Conservation (phyloP, 1,140 invertebrate genomes). For the Patella vulgata region DNA sequence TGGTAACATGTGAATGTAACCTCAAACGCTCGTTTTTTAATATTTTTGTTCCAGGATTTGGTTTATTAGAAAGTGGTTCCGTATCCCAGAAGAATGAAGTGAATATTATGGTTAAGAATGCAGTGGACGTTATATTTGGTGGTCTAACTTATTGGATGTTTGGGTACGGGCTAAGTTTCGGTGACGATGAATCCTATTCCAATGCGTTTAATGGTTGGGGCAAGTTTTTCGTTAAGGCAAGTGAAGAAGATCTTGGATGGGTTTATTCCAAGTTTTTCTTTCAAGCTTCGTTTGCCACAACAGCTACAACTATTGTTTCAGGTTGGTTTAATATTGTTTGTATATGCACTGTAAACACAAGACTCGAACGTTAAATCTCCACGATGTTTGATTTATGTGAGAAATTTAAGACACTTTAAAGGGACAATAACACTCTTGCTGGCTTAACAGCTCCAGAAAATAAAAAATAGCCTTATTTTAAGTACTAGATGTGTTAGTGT, state of each 20-base stretch:
- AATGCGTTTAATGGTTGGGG: constrained; percentile 55
- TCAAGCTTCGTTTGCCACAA: constrained; percentile 57
- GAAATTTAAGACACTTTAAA: too few relatives aligned
- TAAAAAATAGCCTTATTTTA: too few relatives aligned
- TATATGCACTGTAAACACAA: too few relatives aligned
- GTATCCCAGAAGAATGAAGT: constrained; percentile 64
- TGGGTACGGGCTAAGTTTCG: constrained; percentile 61
- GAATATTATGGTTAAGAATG: constrained; percentile 65
- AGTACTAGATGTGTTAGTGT: too few relatives aligned
- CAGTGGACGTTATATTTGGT: constrained; percentile 61
- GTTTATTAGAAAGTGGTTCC: constrained; percentile 61
- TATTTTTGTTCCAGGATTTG: constrained; percentile 53
- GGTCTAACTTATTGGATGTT: constrained; percentile 62
- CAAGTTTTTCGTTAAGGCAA: constrained; percentile 53
- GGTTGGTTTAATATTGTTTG: too few relatives aligned
- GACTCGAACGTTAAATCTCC: too few relatives aligned
- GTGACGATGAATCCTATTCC: constrained; percentile 29
- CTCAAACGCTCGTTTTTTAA: too few relatives aligned
- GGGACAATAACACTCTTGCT: too few relatives aligned
- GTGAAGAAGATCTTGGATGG: constrained; percentile 53
- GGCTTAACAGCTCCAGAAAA: too few relatives aligned
- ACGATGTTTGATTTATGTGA: too few relatives aligned
- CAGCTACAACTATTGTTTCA: constrained; percentile 64
- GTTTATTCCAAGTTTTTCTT: constrained; percentile 64
- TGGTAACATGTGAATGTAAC: too few relatives aligned